Conservation (phyloP, 2,113 vertebrate genomes). For the Ardeotis arabs region DNA sequence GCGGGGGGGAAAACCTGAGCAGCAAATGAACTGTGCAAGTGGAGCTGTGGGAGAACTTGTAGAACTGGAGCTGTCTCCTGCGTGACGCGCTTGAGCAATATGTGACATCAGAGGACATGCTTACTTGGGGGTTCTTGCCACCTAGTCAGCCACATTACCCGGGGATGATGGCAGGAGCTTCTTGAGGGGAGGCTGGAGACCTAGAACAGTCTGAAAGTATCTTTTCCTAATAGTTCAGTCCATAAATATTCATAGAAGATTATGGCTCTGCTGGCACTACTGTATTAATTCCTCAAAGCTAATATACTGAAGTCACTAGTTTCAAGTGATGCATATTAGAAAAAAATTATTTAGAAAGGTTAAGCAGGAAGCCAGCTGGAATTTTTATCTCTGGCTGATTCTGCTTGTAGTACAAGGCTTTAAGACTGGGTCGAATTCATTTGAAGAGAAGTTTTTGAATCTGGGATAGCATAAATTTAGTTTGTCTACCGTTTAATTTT, state of each 20-base stretch:
- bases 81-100: accelerated
- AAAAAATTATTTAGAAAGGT: background rate
- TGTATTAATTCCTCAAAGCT: background rate
- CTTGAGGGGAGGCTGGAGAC: background rate
- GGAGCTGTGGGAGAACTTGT: background rate
- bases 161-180: background rate
- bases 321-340: background rate
- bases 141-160: background rate
- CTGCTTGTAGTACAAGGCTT: background rate
- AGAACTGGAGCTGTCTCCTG: background rate
- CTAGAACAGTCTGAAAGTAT: background rate
- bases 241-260: background rate
- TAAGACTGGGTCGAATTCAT: background rate
- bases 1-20: background rate
- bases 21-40: background rate
- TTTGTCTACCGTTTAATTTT: background rate
- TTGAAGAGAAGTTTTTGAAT: background rate
- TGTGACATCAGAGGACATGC: background rate
- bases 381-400: background rate
- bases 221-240: background rate
- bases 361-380: background rate
- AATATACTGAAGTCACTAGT: background rate
- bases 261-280: accelerated
- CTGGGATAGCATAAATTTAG: background rate
- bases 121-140: background rate